These are phyloP conservation scores for Tipula helvola DNA, from an alignment of 2,888 invertebrate species.

Conservation along the genomic window DNA sequence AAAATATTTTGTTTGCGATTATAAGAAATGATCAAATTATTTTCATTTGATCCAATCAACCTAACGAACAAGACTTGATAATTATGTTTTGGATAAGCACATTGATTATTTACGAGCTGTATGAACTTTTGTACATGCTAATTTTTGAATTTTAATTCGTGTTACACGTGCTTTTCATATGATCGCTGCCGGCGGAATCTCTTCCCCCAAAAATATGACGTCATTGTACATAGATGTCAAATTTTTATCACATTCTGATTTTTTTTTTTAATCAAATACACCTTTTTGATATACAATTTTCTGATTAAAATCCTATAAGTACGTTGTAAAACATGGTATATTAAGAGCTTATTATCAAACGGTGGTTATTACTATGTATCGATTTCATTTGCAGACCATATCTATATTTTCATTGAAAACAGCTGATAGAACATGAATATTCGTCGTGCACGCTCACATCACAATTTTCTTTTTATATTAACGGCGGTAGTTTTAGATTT, in stretches of 20 bases:
- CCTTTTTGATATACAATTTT: not conserved
- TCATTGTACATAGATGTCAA: not conserved
- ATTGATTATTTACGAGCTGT: not conserved
- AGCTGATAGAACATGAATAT: not conserved
- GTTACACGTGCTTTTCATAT: not conserved
- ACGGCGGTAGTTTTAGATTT: not conserved
- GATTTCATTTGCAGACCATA: not conserved
- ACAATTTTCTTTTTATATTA: not conserved
- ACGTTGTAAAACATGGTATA: not conserved
- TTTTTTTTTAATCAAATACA: not conserved
- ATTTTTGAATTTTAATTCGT: not conserved
- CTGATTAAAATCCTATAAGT: not conserved
- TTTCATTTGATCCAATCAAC: not conserved
- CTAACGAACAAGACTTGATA: not conserved
- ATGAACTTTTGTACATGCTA: not conserved
- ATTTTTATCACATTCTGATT: not conserved
- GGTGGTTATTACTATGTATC: not conserved
- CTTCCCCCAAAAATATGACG: not conserved
- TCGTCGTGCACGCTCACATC: not conserved
- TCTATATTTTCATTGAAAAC: not conserved
- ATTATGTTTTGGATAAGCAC: not conserved
- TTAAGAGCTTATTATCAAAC: not conserved
- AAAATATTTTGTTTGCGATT: not conserved
- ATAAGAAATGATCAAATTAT: not conserved
- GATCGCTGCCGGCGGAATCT: not conserved